phyloP scores from a whole-genome alignment of 2,113 vertebrate genomes.

The Chinchilla lanigera region DNA sequence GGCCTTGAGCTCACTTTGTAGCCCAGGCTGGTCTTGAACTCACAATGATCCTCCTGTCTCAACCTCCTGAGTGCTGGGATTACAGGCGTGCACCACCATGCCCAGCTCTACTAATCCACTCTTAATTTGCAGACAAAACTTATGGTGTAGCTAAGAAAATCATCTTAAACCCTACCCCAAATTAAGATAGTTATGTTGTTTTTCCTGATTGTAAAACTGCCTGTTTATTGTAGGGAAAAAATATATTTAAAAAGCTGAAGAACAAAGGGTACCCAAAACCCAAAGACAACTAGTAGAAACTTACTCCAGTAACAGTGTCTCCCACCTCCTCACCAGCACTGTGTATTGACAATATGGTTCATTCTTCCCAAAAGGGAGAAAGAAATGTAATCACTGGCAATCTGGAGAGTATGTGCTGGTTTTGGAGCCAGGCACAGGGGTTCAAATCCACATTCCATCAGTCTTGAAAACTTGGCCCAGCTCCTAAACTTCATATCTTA shows the following conservation, averaged over 20 bases:
- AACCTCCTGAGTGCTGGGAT: no score
- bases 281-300: background rate
- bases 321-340: background rate
- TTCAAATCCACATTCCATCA: background rate
- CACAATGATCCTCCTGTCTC: no score
- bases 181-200: background rate
- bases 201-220: background rate
- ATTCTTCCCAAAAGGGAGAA: no score
- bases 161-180: background rate
- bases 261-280: background rate
- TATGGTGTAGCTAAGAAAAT: background rate
- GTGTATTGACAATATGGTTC: background rate
- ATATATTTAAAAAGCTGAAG: background rate
- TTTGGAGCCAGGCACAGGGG: background rate
- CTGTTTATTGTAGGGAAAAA: background rate
- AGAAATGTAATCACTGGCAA: background rate
- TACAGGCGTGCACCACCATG: no score
- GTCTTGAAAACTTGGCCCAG: background rate
- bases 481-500: background rate
- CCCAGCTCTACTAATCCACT: background rate
- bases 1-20: no score
- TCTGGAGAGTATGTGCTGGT: fast-evolving
- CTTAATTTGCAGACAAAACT: background rate
- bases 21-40: no score
- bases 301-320: no score